Evolutionary conservation across 2,888 invertebrate genomes (phyloP), one percentile per base, ranked within the genome.

Genomic region (Autographa gamma): DNA sequence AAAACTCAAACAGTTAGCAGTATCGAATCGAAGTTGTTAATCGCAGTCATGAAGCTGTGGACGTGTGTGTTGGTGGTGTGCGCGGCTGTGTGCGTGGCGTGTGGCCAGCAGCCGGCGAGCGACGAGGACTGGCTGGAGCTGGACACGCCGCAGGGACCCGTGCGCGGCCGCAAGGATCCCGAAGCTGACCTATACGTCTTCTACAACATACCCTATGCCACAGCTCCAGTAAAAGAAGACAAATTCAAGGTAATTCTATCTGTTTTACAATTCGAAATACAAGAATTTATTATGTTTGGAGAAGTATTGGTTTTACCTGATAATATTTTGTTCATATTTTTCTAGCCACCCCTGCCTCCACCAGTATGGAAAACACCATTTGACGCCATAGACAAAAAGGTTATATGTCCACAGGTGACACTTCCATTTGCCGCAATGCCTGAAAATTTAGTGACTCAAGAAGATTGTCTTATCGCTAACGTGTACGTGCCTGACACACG

Each of bases 381-480:
- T 14, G 85, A 88, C n/a, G 87, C 86, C 3, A 69, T 85, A 0
- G 80, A 87, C 31, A 85, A 76, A 41, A 66, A 73, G 0, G 82
- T 89, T 3, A 70, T 85, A 43, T 91, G 90, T 34, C 89, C 87
- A 25, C 89, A 89, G 78, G 54, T 73, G n/a, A 18, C 7, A 48
- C 16, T 60, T 0, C 0, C 41, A 14, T 0, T 52, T 25, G 5
- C 66, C 2, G n/a, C 11, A 14, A 19, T 54, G 32, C 41, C 58
- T 18, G 16, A 38, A 38, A 65, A 67, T 3, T 75, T 73, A 63
- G 56, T 60, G 0, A 71, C 77, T 67, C 75, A 85, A 54, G 92
- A 93, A 69, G 88, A 93, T 48, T 94, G 94, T 67, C 86, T 94
- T 0, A 81, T 90, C 32, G 85, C 91, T n/a, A 94, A 91, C 75